Base-by-base conservation (phyloP, 2,888 invertebrate genomes). In the Cerastis rubricosa region DNA sequence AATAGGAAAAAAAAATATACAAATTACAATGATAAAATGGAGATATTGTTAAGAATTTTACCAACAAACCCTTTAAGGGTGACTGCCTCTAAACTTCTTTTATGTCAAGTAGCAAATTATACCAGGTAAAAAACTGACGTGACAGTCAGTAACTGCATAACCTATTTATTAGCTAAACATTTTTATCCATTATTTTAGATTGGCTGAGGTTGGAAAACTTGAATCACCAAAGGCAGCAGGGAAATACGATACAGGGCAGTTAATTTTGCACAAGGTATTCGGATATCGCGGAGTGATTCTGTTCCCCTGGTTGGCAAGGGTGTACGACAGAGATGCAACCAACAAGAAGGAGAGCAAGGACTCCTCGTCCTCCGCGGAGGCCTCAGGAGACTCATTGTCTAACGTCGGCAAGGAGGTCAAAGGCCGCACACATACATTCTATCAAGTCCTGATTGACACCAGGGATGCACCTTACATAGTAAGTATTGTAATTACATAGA, bases 391-490 rank as follows among this genome's bases (percentile, higher is more conserved):
- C 87, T 92, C 94, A 71, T 87, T 96, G 69, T 96, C 97, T 19
- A 96, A 94, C 85, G 98, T 98, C 25, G 98, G 98, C 49, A 98
- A 98, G 92, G 99, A 99, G 95, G 98, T 99, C 17, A 98, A 99
- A 94, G 99, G 99, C 67, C 97, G 98, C 92, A 98, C 99, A 12
- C 99, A 99, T 91, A 98, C 99, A 59, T 99, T 99, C 94, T 99
- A 99, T 94, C 99, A 99, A 97, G 99, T 99, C 63, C 97, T 99
- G 63, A 99, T 99, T 88, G 99, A 99, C 95, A 98, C 99, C 80
- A 97, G 99, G 92, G 99, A 99, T 97, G 99, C 99, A 92, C 99
- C 99, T 12, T 99, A 98, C 94, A 99, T 99, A 97, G 99, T 99
- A 97, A 98, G 98, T 97, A 70, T 68, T 47, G 8, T 12, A 22